phyloP scores from a whole-genome alignment of 2,888 invertebrate species.

The Heterodera filipjevi region DNA sequence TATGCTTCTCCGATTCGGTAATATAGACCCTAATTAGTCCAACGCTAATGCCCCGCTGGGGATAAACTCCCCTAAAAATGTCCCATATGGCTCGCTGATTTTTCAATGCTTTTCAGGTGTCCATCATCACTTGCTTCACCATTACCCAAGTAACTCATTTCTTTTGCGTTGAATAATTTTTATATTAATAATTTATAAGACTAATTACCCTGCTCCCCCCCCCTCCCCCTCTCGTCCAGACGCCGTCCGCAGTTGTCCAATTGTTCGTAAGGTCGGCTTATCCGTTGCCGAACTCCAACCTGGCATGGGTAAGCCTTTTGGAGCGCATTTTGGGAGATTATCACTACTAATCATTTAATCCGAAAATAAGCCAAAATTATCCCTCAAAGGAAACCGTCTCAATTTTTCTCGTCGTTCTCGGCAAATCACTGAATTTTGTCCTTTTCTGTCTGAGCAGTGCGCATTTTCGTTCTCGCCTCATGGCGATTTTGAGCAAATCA shows the following conservation, averaged over 20 bases:
- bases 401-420: slow-evolving; percentile 38
- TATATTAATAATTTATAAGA: too few species aligned
- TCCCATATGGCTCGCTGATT: background rate
- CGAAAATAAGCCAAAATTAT: too few species aligned
- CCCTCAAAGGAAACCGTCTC: slow-evolving; percentile 26
- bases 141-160: background rate
- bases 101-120: background rate
- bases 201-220: background rate
- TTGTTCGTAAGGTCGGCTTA: slow-evolving; percentile 16
- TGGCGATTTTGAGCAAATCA: slow-evolving; percentile 18
- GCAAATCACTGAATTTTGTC: slow-evolving; percentile 60
- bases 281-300: slow-evolving; percentile 9
- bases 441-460: slow-evolving; percentile 60
- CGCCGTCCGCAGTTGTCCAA: slow-evolving; percentile 25
- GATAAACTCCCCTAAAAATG: too few species aligned
- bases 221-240: background rate
- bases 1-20: too few species aligned
- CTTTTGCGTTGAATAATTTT: too few species aligned
- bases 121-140: slow-evolving; percentile 16
- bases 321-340: too few species aligned
- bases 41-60: too few species aligned
- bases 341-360: background rate
- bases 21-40: too few species aligned
- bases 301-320: background rate
- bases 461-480: slow-evolving; percentile 53